phyloP scores from a whole-genome alignment of 1,140 invertebrate species.

The Nilaparvata lugens region DNA sequence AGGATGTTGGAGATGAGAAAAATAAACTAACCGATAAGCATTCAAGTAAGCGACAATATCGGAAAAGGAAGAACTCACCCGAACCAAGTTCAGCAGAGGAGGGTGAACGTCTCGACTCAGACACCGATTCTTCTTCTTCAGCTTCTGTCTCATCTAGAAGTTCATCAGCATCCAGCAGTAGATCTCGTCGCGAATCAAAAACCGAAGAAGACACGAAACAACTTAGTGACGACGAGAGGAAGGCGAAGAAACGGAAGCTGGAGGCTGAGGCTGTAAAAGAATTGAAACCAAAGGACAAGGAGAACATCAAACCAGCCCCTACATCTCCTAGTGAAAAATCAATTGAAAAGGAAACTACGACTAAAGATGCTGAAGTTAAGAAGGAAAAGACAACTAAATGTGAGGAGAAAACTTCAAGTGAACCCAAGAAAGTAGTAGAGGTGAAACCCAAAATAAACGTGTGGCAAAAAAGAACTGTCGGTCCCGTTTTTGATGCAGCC shows the following conservation, averaged over 20 bases:
- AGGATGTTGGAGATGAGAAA: slow-evolving; percentile 25
- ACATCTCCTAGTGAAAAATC: slow-evolving; percentile 12
- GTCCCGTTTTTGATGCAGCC: slow-evolving; percentile 68
- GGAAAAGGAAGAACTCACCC: slow-evolving; percentile 43
- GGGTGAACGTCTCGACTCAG: slow-evolving; percentile 52
- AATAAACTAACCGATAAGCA: slow-evolving; percentile 24
- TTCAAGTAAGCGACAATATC: slow-evolving; percentile 40
- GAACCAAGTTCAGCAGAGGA: slow-evolving; percentile 37
- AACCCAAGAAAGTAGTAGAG: slow-evolving; percentile 6
- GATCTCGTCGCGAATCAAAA: slow-evolving; percentile 21
- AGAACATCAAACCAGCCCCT: slow-evolving; percentile 22
- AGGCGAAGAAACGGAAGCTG: background rate
- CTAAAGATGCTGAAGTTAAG: slow-evolving; percentile 16
- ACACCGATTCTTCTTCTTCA: slow-evolving; percentile 46
- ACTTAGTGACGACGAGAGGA: background rate
- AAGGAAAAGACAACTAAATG: background rate
- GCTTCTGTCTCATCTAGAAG: slow-evolving; percentile 12
- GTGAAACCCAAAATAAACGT: slow-evolving; percentile 39
- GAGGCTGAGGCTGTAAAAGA: slow-evolving; percentile 25
- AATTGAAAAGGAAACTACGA: slow-evolving; percentile 20
- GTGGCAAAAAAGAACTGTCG: slow-evolving; percentile 82
- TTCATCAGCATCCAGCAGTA: slow-evolving; percentile 2
- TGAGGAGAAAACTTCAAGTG: slow-evolving; percentile 15
- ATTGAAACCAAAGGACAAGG: slow-evolving; percentile 24
- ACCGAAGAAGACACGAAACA: slow-evolving; percentile 13